Percentiles rank a stretch among this genome's conserved stretches.
Conservation (phyloP, 2,113 vertebrate genomes). For the Tor tambroides region DNA sequence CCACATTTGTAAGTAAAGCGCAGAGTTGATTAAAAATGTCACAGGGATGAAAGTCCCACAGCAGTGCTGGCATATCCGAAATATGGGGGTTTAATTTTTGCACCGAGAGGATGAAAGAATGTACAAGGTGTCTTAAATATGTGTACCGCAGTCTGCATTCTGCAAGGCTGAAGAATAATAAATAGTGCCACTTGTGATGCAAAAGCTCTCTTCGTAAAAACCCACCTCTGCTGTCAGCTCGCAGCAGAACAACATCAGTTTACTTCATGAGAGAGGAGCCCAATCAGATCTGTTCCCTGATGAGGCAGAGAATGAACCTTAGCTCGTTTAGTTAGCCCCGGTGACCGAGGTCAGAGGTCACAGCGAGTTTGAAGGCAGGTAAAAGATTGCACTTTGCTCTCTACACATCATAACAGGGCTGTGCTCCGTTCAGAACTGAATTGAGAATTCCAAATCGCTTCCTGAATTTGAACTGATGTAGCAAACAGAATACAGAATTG, state of each 20-base stretch:
- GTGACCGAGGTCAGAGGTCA: conserved; percentile 60
- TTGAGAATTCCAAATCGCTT: no score
- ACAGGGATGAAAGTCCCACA: conserved; percentile 45
- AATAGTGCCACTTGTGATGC: conserved; percentile 64
- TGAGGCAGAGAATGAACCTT: conserved; percentile 36
- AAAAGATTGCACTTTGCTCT: neutral
- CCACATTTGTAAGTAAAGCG: conserved; percentile 50
- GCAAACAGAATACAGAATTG: no score
- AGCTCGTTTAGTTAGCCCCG: conserved; percentile 36
- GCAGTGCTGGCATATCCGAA: conserved; percentile 62
- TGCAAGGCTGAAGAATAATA: conserved; percentile 52
- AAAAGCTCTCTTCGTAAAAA: conserved; percentile 55
- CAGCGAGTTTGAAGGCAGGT: conserved; percentile 38
- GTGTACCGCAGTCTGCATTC: conserved; percentile 43
- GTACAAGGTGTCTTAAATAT: conserved; percentile 54
- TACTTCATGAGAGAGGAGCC: conserved; percentile 57
- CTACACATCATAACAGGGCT: neutral
- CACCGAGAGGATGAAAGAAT: conserved; percentile 60
- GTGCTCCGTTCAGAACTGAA: neutral
- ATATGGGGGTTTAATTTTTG: conserved; percentile 57
- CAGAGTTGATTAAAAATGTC: neutral
- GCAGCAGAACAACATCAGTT: conserved; percentile 61
- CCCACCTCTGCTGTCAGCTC: conserved; percentile 56
- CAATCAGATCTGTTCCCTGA: conserved; percentile 56
- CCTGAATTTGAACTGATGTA: no score